These are phyloP conservation scores for Meteorus sp. DNA, from an alignment of 1,140 invertebrate species.

Conservation along the genomic window DNA sequence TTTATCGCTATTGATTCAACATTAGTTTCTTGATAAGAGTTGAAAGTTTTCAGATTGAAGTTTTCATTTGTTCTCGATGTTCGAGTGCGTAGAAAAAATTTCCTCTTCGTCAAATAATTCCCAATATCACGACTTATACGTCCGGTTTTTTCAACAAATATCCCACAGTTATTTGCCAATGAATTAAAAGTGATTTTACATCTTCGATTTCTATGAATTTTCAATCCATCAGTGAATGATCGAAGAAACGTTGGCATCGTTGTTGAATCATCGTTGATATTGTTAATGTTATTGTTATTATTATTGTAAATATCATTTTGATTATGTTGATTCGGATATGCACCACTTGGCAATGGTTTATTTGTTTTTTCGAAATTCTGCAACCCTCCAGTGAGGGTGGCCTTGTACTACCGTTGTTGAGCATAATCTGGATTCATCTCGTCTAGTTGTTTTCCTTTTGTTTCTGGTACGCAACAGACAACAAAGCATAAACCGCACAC, in stretches of 20 bases:
- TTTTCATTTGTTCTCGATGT: too few species aligned
- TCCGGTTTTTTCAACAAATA: constrained; percentile 50
- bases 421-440: constrained; percentile 79
- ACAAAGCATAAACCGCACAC: constrained; percentile 82
- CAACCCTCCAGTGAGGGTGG: constrained; percentile 56
- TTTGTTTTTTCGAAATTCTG: constrained; percentile 54
- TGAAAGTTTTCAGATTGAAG: too few species aligned
- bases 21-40: too few species aligned
- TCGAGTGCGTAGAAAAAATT: too few species aligned
- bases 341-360: constrained; percentile 52
- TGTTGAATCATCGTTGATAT: background rate
- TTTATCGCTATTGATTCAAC: too few species aligned
- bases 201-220: background rate
- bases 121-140: constrained; percentile 43
- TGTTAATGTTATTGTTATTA: constrained; percentile 11
- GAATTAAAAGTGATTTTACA: constrained; percentile 25
- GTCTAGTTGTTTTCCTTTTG: constrained; percentile 83
- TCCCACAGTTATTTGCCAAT: constrained; percentile 47
- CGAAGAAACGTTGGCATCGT: background rate
- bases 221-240: background rate
- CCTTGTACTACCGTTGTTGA: constrained; percentile 61
- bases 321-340: constrained; percentile 51
- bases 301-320: constrained; percentile 41
- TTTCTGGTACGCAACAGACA: constrained; percentile 85
- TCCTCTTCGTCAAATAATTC: too few species aligned